Conservation (phyloP, 2,797 vertebrate species). For the Astyanax mexicanus region DNA sequence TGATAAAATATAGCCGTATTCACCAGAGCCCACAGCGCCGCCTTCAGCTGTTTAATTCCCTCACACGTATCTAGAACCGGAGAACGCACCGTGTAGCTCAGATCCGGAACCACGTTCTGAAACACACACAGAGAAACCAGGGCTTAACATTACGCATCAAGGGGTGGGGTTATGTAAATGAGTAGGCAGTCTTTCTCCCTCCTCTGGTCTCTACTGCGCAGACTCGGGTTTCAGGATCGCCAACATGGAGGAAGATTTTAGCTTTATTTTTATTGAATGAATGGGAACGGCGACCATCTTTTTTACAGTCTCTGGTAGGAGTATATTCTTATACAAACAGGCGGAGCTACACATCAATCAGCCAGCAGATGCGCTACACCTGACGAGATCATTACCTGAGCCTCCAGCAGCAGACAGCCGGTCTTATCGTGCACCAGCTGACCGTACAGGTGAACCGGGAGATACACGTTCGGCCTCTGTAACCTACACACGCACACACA, state of each 20-base stretch:
- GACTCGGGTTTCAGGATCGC: no score
- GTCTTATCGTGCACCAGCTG: slow-evolving; percentile 89
- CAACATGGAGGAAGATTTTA: no score
- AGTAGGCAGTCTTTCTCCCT: no score
- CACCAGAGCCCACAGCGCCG: slow-evolving; percentile 89
- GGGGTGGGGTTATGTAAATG: no score
- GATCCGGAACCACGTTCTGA: slow-evolving; percentile 84
- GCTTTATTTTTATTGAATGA: no score
- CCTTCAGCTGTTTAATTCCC: slow-evolving; percentile 87
- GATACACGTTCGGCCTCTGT: slow-evolving; percentile 85
- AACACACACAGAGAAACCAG: slow-evolving; percentile 1
- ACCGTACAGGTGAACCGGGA: slow-evolving; percentile 87
- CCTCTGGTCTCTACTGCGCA: no score
- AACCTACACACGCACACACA: slow-evolving; percentile 70
- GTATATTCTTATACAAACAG: no score
- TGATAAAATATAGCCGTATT: slow-evolving; percentile 59
- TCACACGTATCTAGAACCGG: slow-evolving; percentile 87
- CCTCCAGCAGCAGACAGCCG: slow-evolving; percentile 86
- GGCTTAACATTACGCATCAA: no score
- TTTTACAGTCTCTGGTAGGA: no score
- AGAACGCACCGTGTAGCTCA: slow-evolving; percentile 85
- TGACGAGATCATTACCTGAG: slow-evolving; percentile 77
- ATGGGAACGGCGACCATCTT: no score
- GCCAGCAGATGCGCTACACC: no score
- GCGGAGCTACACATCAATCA: no score